Base-by-base conservation (phyloP, 2,888 invertebrate species). In the Spodoptera exigua region DNA sequence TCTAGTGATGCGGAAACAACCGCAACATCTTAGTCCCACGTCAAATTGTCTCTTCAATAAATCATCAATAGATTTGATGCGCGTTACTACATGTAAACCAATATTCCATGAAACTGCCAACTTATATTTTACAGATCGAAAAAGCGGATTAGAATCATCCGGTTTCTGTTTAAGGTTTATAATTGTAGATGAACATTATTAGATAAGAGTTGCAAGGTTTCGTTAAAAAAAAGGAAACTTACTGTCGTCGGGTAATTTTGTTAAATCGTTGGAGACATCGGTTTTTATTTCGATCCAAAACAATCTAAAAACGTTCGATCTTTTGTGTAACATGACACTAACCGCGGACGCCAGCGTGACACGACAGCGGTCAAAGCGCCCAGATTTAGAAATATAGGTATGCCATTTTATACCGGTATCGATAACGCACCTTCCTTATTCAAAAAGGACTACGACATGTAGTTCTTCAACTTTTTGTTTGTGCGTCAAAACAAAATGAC, bases 271-370 rank as follows among this genome's bases (percentile, higher is more conserved):
- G 81, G 82, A 87, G 89, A 89, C 89, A 91, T 89, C 85, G 84
- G 84, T 89, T 91, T 92, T 90, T 88, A 89, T 89, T 88, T 86
- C 85, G 86, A 87, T 83, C 84, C 81, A 89, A 90, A 91, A 89
- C 88, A 90, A 87, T 88, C 86, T 84, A 81, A 85, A n/a, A 82
- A 80, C 75, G 78, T 78, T 80, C 83, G 83, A 88, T 90, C 90
- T 91, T 92, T 92, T 91, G 87, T 90, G 94, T 90, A 93, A 93
- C 76, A 78, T 68, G 91, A 93, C 77, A 89, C 88, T 84, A 82
- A 82, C 87, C 88, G 86, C 86, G 84, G 80, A 77, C 83, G 83
- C 80, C 82, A 84, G 78, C 73, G 78, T 78, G 77, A 81, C 81
- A 81, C 82, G 79, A 79, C 76, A 80, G 79, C 86, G 85, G 85